These are phyloP conservation scores for Parelbella ahira DNA, from an alignment of 2,888 invertebrate genomes.

Conservation along the genomic window DNA sequence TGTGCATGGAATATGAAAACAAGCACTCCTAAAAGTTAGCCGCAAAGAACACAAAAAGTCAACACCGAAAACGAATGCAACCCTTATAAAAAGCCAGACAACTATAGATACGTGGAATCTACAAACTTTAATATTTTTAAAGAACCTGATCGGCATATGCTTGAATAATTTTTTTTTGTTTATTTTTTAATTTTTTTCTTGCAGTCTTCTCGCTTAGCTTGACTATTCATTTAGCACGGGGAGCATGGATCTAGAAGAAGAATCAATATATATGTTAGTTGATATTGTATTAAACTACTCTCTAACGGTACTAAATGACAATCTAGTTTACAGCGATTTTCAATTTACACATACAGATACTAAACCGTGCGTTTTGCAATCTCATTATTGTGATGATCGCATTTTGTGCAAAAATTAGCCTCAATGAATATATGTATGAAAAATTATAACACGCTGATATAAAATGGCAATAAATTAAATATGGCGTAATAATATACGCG, in stretches of 20 bases:
- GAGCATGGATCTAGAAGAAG: conserved; percentile 86
- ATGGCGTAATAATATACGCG: too few relatives aligned
- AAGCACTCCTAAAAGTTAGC: too few relatives aligned
- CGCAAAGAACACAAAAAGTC: conserved; percentile 6
- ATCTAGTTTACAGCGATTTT: too few relatives aligned
- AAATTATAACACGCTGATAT: too few relatives aligned
- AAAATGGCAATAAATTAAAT: too few relatives aligned
- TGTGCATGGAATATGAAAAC: background rate
- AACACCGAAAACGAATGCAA: conserved; percentile 10
- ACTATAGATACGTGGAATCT: conserved; percentile 38
- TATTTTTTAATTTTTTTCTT: conserved; percentile 53
- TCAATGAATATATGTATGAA: too few relatives aligned
- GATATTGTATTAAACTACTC: background rate
- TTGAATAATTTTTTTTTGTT: conserved; percentile 44
- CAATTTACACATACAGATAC: too few relatives aligned
- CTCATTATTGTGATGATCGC: too few relatives aligned
- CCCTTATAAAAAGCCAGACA: conserved; percentile 34
- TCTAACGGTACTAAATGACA: background rate
- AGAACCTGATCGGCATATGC: conserved; percentile 65
- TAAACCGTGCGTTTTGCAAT: too few relatives aligned
- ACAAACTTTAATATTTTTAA: conserved; percentile 59
- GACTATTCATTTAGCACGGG: conserved; percentile 90
- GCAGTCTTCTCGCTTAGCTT: conserved; percentile 77
- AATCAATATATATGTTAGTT: conserved; percentile 30
- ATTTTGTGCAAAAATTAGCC: too few relatives aligned